These are phyloP conservation scores for Drosophila colorata DNA, from an alignment of 2,888 invertebrate genomes.

Conservation along the genomic window DNA sequence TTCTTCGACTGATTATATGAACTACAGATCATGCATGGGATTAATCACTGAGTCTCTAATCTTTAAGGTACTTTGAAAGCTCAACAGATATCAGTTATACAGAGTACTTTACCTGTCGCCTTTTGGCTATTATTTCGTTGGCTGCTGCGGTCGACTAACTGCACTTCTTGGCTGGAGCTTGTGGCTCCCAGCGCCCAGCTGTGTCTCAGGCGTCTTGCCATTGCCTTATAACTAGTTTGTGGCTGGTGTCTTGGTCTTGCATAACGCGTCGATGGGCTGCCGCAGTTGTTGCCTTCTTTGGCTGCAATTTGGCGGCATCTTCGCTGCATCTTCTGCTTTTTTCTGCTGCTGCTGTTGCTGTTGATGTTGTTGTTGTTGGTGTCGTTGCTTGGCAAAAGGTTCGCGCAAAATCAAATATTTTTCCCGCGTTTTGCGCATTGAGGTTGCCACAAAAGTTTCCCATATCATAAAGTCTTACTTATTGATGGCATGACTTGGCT, in stretches of 20 bases:
- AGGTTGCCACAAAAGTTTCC: slow-evolving; percentile 77
- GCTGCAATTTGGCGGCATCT: slow-evolving; percentile 77
- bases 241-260: slow-evolving; percentile 66
- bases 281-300: slow-evolving; percentile 67
- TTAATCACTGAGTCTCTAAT: too few relatives aligned
- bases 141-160: slow-evolving; percentile 28
- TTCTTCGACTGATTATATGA: neutral
- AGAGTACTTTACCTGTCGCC: too few relatives aligned
- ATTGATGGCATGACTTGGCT: slow-evolving; percentile 72
- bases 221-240: slow-evolving; percentile 73
- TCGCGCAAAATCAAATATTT: slow-evolving; percentile 67
- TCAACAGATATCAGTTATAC: too few relatives aligned
- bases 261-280: slow-evolving; percentile 73
- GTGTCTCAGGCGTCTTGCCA: slow-evolving; percentile 55
- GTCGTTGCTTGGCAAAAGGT: slow-evolving; percentile 55
- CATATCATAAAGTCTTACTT: slow-evolving; percentile 81
- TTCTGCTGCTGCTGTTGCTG: slow-evolving; percentile 16
- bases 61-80: too few relatives aligned
- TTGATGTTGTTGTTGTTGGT: slow-evolving; percentile 22
- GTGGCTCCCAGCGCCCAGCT: slow-evolving; percentile 42
- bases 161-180: slow-evolving; percentile 48
- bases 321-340: slow-evolving; percentile 43
- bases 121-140: slow-evolving; percentile 7
- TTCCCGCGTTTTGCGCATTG: slow-evolving; percentile 78
- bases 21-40: too few relatives aligned